Evolutionary conservation across 2,113 vertebrate species (phyloP).

Genomic region (Oreochromis tanganicae): DNA sequence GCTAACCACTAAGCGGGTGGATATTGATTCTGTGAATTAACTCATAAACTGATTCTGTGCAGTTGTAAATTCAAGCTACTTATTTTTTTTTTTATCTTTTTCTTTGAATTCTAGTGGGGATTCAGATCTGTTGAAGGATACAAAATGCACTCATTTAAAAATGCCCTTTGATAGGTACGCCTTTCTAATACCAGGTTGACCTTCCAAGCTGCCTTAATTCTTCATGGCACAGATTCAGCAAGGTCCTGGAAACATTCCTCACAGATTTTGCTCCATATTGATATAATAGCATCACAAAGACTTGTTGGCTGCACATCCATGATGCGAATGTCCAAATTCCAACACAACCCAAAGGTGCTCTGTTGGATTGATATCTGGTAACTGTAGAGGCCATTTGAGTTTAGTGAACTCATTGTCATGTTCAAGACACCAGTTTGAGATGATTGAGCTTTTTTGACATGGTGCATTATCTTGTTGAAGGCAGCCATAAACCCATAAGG

Average conservation of each 20-base stretch:
- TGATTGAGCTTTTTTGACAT: neutral
- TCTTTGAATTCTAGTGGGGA: neutral
- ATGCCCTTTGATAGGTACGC: neutral
- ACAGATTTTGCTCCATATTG: neutral
- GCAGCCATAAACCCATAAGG: neutral
- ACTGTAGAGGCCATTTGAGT: neutral
- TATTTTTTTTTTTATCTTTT: neutral
- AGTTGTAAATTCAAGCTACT: neutral
- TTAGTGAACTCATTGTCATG: neutral
- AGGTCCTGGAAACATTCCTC: neutral
- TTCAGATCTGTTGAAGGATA: neutral
- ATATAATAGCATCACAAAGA: neutral
- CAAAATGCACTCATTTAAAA: neutral
- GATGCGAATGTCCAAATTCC: neutral
- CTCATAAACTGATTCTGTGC: neutral
- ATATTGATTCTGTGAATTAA: neutral
- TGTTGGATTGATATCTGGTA: neutral
- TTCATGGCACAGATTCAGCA: neutral
- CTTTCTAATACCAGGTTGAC: neutral
- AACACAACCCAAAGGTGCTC: neutral
- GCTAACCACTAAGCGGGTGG: neutral
- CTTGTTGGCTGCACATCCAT: neutral
- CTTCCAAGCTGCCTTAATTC: accelerated
- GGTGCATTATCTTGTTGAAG: neutral
- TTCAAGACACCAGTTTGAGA: neutral